Evolutionary conservation across 1,140 invertebrate species (phyloP).

Genomic region (Brachionus sp.): DNA sequence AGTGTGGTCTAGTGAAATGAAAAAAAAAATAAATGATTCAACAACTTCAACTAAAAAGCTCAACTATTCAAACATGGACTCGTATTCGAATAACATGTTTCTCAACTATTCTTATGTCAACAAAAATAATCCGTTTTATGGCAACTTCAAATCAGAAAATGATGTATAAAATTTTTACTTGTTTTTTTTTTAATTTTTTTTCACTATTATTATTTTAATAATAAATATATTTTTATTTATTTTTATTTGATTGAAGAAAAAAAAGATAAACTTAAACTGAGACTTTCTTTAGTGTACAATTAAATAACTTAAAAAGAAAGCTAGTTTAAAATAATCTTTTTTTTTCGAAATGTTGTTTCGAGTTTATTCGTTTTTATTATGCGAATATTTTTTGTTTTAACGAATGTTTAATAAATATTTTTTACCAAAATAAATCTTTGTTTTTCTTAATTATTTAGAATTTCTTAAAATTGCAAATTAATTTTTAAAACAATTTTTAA

Average conservation of each 20-base stretch:
- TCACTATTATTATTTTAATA: too few relatives aligned
- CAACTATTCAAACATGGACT: neutral
- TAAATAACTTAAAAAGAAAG: neutral
- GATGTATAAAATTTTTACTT: neutral
- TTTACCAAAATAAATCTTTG: too few relatives aligned
- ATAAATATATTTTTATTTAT: neutral
- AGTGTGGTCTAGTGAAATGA: slow-evolving; percentile 42
- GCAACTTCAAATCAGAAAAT: neutral
- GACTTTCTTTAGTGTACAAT: neutral
- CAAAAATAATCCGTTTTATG: neutral
- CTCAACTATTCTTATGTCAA: neutral
- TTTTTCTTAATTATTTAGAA: too few relatives aligned
- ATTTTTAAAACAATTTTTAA: too few relatives aligned
- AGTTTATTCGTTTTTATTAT: neutral
- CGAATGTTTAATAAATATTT: slow-evolving; percentile 2
- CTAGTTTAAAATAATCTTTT: neutral
- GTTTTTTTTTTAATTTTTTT: neutral
- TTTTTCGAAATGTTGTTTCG: neutral
- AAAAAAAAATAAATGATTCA: slow-evolving; percentile 29
- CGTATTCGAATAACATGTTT: neutral
- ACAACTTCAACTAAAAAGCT: neutral
- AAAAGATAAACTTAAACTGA: neutral
- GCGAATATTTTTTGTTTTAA: neutral
- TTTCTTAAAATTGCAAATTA: too few relatives aligned
- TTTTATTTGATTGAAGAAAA: neutral